Percentiles rank a stretch among this genome's conserved stretches.
phyloP scores from a whole-genome alignment of 2,888 invertebrate genomes.

The Stenchaetothrips biformis region DNA sequence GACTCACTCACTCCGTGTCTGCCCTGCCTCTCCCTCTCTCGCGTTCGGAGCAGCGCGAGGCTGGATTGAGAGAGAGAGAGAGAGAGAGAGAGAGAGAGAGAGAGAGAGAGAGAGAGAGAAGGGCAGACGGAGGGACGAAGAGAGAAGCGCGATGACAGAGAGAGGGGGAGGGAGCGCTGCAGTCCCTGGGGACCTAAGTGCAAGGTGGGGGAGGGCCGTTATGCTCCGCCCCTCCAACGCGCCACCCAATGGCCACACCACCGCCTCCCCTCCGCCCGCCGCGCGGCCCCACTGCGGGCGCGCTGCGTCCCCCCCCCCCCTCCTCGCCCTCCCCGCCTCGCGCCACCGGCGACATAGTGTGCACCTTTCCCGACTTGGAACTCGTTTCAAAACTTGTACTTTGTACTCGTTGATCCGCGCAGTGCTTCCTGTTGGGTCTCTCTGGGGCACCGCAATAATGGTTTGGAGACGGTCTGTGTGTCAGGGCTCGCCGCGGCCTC shows the following conservation, averaged over 20 bases:
- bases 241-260: not conserved
- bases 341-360: not conserved
- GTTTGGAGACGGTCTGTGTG: too few relatives aligned
- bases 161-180: slow-evolving; percentile 27
- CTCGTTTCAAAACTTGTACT: too few relatives aligned
- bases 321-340: not conserved
- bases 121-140: not conserved
- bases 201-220: slow-evolving; percentile 7
- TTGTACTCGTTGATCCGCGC: too few relatives aligned
- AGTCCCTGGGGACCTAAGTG: slow-evolving; percentile 31
- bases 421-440: too few relatives aligned
- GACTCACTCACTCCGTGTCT: too few relatives aligned
- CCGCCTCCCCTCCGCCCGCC: not conserved
- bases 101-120: not conserved
- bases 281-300: not conserved
- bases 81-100: not conserved
- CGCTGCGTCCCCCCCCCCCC: not conserved
- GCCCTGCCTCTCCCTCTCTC: not conserved
- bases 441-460: too few relatives aligned
- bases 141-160: not conserved
- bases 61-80: not conserved
- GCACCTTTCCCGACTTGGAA: too few relatives aligned
- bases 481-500: too few relatives aligned
- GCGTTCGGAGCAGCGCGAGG: not conserved
- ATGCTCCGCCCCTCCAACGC: not conserved